These are phyloP conservation scores for Acrobasis repandana DNA, from an alignment of 2,888 invertebrate species.

Conservation along the genomic window DNA sequence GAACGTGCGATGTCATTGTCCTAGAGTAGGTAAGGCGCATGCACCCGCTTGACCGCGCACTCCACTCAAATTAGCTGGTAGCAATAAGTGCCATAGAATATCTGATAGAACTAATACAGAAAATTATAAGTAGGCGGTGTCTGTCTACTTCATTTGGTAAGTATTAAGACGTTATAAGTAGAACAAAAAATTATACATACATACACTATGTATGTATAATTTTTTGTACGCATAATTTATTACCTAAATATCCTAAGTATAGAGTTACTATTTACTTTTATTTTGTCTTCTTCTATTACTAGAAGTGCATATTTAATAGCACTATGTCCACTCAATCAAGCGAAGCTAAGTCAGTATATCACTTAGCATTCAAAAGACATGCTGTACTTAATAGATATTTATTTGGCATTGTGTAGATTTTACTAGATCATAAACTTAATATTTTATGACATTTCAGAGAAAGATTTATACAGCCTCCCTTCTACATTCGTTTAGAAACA, in stretches of 20 bases:
- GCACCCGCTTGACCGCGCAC: constrained; percentile 32
- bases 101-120: too few species aligned
- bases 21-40: constrained; percentile 63
- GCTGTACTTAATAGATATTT: neutral
- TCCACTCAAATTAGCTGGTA: neutral
- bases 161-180: too few species aligned
- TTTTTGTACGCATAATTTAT: too few species aligned
- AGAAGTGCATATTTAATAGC: too few species aligned
- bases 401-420: neutral
- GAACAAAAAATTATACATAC: too few species aligned
- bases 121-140: too few species aligned
- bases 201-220: too few species aligned
- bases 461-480: neutral
- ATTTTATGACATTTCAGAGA: neutral
- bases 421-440: neutral
- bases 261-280: too few species aligned
- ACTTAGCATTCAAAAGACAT: neutral
- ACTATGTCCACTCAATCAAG: neutral
- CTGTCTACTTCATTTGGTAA: too few species aligned
- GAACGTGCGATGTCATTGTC: constrained; percentile 81
- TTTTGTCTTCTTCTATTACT: too few species aligned
- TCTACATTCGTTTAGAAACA: constrained; percentile 22
- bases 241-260: too few species aligned
- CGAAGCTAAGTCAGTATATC: neutral
- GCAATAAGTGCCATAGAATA: too few species aligned